Evolutionary conservation across 2,113 vertebrate species (phyloP), one percentile per base, ranked within the genome.

Genomic region (Motacilla alba): DNA sequence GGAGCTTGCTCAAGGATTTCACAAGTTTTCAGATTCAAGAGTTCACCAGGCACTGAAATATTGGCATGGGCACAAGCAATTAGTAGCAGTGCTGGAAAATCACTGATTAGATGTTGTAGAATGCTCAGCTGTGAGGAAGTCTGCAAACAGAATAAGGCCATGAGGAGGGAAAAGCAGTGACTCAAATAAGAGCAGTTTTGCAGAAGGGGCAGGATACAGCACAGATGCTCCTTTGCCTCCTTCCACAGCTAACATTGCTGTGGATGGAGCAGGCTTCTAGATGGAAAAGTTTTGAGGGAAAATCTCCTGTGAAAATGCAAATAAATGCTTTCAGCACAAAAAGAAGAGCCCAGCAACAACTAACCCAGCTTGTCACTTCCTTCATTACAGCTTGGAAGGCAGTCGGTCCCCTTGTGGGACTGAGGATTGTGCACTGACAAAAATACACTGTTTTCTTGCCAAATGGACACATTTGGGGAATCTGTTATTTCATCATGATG

Each of bases 401-500:
- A 47, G 23, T 44, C 0, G 0, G 30, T 74, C 69, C 47, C 58
- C 70, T 66, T 73, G 49, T 68, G 94, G 70, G 62, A 68, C 81
- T 39, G n/a, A 84, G 69, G 44, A 6, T 87, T 64, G 44, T 35
- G 11, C 83, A 24, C 60, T 69, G 37, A 89, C 49, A 75, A 78
- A 95, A 91, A 56, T n/a, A 56, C 33, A 53, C 39, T 1, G 7
- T 75, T 97, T 95, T 84, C 89, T 62, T 93, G 94, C 93, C 96
- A 95, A 94, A 92, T 64, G 52, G 96, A 56, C 62, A 50, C 74
- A 53, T 93, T 87, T 95, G 81, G 58, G 89, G 83, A 95, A 89
- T 58, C 76, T 87, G 86, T 74, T 93, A 60, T 95, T 95, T 84
- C 80, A 84, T 84, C 62, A 17, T 31, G 60, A 89, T 82, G 77